A percentile compares a stretch with the other conserved stretches of the same genome.
phyloP scores from a whole-genome alignment of 2,113 vertebrate genomes.

The Vimba vimba region DNA sequence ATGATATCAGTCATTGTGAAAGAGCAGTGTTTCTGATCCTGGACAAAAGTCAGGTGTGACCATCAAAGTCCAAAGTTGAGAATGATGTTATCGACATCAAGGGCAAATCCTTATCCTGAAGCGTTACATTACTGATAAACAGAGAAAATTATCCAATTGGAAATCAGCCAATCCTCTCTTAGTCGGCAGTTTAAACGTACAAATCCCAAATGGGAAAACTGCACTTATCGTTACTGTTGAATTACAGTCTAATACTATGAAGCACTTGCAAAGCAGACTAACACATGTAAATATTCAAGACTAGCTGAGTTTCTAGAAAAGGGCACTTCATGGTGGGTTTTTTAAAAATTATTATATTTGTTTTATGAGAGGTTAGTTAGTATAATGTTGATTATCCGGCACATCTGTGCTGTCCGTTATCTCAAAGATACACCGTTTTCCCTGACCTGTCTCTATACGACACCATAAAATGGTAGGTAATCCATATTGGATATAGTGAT shows the following conservation, averaged over 20 bases:
- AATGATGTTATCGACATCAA: constrained; percentile 12
- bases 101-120: constrained; percentile 7
- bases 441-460: constrained; percentile 34
- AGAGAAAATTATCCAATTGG: constrained; percentile 18
- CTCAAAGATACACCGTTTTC: constrained; percentile 56
- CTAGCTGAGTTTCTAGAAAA: constrained; percentile 6
- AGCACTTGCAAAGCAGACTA: constrained; percentile 42
- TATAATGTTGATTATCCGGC: background rate
- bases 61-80: background rate
- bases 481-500: constrained; percentile 98
- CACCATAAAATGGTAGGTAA: constrained; percentile 85
- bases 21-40: background rate
- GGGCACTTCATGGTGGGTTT: constrained; percentile 21
- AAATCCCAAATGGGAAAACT: constrained; percentile 46
- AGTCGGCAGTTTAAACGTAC: constrained; percentile 19
- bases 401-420: constrained; percentile 45
- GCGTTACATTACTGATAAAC: constrained; percentile 12
- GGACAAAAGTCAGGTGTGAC: background rate
- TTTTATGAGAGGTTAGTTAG: background rate
- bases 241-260: constrained; percentile 62
- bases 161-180: constrained; percentile 17
- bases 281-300: constrained; percentile 27
- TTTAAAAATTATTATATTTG: background rate
- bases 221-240: constrained; percentile 72
- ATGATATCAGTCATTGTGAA: background rate